phyloP scores from a whole-genome alignment of 2,797 vertebrate genomes.

The Remorina albescens region DNA sequence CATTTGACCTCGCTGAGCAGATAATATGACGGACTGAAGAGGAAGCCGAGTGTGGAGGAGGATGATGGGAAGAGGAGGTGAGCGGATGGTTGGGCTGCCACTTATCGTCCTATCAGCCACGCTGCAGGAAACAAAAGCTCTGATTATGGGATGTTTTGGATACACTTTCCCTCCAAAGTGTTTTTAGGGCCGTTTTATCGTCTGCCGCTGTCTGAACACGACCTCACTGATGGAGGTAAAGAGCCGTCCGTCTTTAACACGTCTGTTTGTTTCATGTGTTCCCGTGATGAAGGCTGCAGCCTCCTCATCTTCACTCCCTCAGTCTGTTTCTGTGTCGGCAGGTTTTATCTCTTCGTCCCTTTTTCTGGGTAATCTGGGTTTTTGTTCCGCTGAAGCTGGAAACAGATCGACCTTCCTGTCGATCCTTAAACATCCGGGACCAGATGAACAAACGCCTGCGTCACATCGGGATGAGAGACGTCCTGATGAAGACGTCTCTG shows the following conservation, averaged over 20 bases:
- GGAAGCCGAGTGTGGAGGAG: constrained; percentile 16
- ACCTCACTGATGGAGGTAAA: neutral
- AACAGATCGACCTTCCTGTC: too few relatives aligned
- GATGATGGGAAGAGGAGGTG: constrained; percentile 26
- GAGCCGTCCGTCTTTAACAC: neutral
- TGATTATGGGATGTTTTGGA: too few relatives aligned
- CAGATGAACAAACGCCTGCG: too few relatives aligned
- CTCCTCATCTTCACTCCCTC: neutral
- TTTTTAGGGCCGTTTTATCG: neutral
- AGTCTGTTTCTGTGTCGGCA: neutral
- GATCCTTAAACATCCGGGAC: too few relatives aligned
- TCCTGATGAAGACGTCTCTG: too few relatives aligned
- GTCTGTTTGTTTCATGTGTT: too few relatives aligned
- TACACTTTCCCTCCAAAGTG: too few relatives aligned
- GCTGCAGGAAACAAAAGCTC: neutral
- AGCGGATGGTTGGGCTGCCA: constrained; percentile 20
- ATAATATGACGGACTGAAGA: constrained; percentile 51
- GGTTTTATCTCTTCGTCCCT: too few relatives aligned
- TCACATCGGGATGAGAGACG: too few relatives aligned
- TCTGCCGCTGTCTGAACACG: neutral
- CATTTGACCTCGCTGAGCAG: constrained; percentile 15
- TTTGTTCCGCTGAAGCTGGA: too few relatives aligned
- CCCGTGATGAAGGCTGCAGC: neutral
- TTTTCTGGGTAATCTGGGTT: too few relatives aligned
- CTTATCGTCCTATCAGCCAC: constrained; percentile 9